A percentile compares a stretch with the other conserved stretches of the same genome.
These are phyloP conservation scores for Ellobius talpinus DNA, from an alignment of 2,113 vertebrate species.

Conservation along the genomic window DNA sequence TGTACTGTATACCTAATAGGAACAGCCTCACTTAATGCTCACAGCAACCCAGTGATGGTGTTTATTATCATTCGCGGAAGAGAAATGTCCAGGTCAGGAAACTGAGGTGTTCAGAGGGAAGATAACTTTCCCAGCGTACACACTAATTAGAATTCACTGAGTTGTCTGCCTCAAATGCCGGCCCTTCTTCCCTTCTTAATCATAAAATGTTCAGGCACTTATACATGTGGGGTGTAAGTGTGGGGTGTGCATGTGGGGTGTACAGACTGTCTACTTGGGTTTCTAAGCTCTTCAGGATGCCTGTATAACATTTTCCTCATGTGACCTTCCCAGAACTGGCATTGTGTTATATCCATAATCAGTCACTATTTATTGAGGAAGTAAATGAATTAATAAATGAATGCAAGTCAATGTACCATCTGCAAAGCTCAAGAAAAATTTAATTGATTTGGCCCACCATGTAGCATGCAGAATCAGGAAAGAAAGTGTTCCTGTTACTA, in stretches of 20 bases:
- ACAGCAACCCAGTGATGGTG: neutral
- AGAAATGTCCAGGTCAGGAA: conserved; percentile 62
- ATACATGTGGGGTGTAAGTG: too few relatives aligned
- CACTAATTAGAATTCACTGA: conserved; percentile 45
- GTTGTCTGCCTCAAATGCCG: neutral
- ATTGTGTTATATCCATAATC: neutral
- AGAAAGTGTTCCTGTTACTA: conserved; percentile 36
- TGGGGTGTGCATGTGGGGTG: neutral
- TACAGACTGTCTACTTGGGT: neutral
- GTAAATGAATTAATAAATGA: conserved; percentile 72
- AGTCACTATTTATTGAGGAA: conserved; percentile 60
- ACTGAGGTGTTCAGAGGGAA: conserved; percentile 59
- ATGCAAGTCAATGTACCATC: conserved; percentile 64
- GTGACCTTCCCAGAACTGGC: neutral
- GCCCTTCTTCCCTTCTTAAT: neutral
- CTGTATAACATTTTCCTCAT: conserved; percentile 42
- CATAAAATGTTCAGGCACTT: neutral
- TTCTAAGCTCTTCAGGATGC: neutral
- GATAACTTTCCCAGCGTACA: neutral
- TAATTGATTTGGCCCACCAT: conserved; percentile 67
- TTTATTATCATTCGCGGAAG: conserved; percentile 65
- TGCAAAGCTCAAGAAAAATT: conserved; percentile 56
- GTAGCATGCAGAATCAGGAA: conserved; percentile 15
- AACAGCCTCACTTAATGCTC: conserved; percentile 57
- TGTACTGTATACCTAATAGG: conserved; percentile 37